These are phyloP conservation scores for Vulpes vulpes DNA, from an alignment of 2,113 vertebrate species.

Conservation along the genomic window DNA sequence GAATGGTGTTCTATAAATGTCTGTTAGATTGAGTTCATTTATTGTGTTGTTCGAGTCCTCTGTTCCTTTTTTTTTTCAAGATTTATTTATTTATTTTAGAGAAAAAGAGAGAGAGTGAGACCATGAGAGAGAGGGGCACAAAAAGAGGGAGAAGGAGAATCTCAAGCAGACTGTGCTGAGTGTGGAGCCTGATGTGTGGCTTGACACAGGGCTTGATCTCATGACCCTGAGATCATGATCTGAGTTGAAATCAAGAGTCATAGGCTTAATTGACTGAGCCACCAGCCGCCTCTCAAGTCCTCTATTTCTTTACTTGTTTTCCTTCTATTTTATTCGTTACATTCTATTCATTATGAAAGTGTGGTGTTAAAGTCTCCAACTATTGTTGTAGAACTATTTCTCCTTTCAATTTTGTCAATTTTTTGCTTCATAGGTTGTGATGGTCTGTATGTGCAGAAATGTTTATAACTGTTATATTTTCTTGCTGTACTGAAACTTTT, in stretches of 20 bases:
- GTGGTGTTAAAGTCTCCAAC: neutral
- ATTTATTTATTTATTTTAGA: neutral
- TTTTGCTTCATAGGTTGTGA: neutral
- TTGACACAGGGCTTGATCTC: neutral
- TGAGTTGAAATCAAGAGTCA: neutral
- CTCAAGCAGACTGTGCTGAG: neutral
- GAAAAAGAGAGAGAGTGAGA: neutral
- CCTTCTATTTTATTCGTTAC: neutral
- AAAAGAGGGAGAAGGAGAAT: neutral
- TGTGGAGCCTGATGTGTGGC: no score
- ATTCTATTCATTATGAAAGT: neutral
- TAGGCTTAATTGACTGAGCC: neutral
- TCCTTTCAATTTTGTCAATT: neutral
- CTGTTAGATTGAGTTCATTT: neutral
- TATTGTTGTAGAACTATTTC: neutral
- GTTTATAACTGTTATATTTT: neutral
- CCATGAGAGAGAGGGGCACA: neutral
- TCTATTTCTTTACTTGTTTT: neutral
- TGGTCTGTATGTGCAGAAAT: neutral
- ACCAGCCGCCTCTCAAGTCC: neutral
- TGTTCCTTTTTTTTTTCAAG: neutral
- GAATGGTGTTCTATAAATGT: neutral
- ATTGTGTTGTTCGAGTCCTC: neutral
- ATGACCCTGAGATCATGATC: neutral
- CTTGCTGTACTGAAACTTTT: neutral